A percentile compares a stretch with the other conserved stretches of the same genome.
phyloP scores from a whole-genome alignment of 2,888 invertebrate species.

The Chrysomela aeneicollis region DNA sequence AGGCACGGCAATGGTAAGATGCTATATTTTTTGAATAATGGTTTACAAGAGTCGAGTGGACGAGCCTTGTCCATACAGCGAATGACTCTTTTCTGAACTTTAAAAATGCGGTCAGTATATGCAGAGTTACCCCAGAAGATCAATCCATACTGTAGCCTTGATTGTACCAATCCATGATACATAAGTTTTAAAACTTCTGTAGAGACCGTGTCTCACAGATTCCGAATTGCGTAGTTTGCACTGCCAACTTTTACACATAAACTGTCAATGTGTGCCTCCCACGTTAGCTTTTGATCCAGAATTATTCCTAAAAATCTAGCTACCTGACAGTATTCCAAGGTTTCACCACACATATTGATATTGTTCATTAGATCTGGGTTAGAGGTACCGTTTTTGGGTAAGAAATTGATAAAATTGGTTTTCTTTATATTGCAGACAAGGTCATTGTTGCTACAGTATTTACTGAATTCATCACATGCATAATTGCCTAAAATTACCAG shows the following conservation, averaged over 20 bases:
- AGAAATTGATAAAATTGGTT: slow-evolving; percentile 3
- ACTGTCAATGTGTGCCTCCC: slow-evolving; percentile 12
- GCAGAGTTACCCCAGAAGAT: slow-evolving; percentile 17
- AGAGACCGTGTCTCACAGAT: slow-evolving; percentile 4
- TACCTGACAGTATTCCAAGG: neutral
- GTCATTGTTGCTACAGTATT: slow-evolving; percentile 4
- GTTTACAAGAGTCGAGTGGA: slow-evolving; percentile 7
- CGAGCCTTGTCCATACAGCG: slow-evolving; percentile 6
- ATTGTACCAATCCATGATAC: slow-evolving; percentile 13
- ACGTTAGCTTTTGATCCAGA: slow-evolving; percentile 7
- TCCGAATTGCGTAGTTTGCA: slow-evolving; percentile 8
- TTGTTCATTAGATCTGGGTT: slow-evolving; percentile 7
- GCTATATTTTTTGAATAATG: slow-evolving; percentile 8
- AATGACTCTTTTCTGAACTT: slow-evolving; percentile 12
- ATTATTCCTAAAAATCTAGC: slow-evolving; percentile 5
- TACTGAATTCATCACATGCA: slow-evolving; percentile 5
- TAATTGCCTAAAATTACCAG: neutral
- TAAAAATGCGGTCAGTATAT: slow-evolving; percentile 11
- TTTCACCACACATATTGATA: slow-evolving; percentile 6
- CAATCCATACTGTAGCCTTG: slow-evolving; percentile 14
- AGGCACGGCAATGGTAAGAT: neutral
- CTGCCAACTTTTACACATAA: slow-evolving; percentile 13
- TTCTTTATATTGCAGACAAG: neutral
- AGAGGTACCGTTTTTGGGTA: slow-evolving; percentile 4
- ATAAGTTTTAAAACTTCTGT: slow-evolving; percentile 9